Base-by-base conservation (phyloP, 2,888 invertebrate species). In the Drosophila mimetica region DNA sequence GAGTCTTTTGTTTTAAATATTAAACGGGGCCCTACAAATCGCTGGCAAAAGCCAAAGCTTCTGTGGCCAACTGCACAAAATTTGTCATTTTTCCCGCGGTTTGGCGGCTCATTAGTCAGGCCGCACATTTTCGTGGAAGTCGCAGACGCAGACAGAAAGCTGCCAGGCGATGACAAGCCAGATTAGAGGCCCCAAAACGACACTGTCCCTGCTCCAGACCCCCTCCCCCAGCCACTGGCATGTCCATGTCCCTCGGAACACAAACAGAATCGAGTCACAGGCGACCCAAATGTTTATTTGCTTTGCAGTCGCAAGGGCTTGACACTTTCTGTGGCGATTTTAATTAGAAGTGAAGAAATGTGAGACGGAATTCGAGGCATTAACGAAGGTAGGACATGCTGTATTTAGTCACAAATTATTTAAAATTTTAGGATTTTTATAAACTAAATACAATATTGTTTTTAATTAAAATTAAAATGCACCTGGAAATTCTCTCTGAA, bases 41-140 rank as follows among this genome's bases (percentile, higher is more conserved):
- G 88, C 47, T 75, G 69, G 42, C 50, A 71, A 18, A 39, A 13
- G 11, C 39, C 39, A 11, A 39, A 39, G 72, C 75, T 75, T 67
- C 71, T 47, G 50, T 30, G 9, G 18, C 50, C 47, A 52, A 64
- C 63, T 70, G 60, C 80, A 77, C 61, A 85, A 88, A 84, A 84
- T 84, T 84, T 84, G 84, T 84, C 84, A 84, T 84, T 84, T 84
- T 84, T 84, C 88, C 88, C 86, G 88, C 88, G 86, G 86, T 76
- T 86, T 75, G 80, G 76, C 82, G 88, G 88, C 84, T 84, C 84
- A 84, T 84, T 84, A 84, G 84, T 88, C 88, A 65, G 83, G 53
- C 77, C 86, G 78, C 74, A 74, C 88, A 83, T 83, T 87, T 83
- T 88, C 88, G 86, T 87, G 86, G 84, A 82, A 82, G 84, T 52